Evolutionary conservation across 2,113 vertebrate species (phyloP).

Genomic region (Carassius gibelio): DNA sequence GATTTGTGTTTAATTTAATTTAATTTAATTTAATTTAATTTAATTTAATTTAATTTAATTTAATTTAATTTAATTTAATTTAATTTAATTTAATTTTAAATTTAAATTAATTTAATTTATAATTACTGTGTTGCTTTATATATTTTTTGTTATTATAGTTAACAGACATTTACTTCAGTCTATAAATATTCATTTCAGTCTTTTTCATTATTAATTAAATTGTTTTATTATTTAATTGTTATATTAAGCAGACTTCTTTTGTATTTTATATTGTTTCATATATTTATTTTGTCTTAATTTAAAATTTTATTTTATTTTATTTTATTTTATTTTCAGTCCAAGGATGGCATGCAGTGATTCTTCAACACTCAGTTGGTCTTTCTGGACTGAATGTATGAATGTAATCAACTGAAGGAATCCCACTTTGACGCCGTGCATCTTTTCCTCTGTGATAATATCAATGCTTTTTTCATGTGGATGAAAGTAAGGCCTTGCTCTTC

Average conservation of each 20-base stretch:
- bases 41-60: no score
- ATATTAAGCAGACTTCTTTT: no score
- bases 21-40: background rate
- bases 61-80: background rate
- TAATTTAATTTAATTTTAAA: background rate
- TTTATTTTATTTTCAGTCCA: background rate
- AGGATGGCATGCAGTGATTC: background rate
- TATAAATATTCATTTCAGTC: no score
- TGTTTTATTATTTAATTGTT: no score
- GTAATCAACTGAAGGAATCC: conserved; percentile 38
- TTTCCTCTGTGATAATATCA: conserved; percentile 41
- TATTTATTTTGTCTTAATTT: no score
- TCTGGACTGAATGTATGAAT: conserved; percentile 14
- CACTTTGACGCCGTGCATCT: background rate
- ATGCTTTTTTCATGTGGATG: conserved; percentile 10
- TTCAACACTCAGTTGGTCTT: conserved; percentile 2
- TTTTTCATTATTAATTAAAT: background rate
- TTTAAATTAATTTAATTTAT: no score
- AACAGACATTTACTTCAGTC: no score
- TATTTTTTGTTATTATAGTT: background rate
- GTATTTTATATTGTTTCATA: no score
- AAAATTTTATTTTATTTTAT: no score
- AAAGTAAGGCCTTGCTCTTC: conserved; percentile 32
- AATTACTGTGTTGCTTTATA: background rate
- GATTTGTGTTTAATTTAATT: background rate